Evolutionary conservation across 2,113 vertebrate species (phyloP), one percentile per base, ranked within the genome.

Genomic region (Cricetomys ansorgei): DNA sequence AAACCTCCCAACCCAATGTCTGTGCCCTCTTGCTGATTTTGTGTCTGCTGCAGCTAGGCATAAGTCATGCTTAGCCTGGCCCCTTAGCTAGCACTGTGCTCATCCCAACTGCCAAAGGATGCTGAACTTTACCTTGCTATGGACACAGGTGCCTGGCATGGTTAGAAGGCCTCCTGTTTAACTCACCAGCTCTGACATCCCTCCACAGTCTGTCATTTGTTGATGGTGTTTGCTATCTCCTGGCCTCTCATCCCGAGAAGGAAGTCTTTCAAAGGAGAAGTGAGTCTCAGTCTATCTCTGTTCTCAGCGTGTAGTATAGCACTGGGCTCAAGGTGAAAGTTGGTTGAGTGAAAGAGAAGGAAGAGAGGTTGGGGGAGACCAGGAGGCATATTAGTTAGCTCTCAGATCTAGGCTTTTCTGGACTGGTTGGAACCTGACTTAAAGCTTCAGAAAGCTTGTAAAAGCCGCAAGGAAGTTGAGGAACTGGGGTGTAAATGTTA

Each of bases 311-410:
- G 65, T 55, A 59, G 31, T n/a, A 0, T 5, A 34, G 72, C 27
- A 0, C 53, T 31, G 73, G 43, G 37, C 53, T 92, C 40, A 25
- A 1, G 0, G 9, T 27, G 75, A 34, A 70, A 37, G 29, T 65
- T 84, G 50, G 9, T 23, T 53, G 69, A 31, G n/a, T 53, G n/a
- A 69, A 86, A 34, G 59, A 55, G 55, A 27, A 34, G 2, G 34
- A 11, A 4, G 6, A 17, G 0, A 9, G 31, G 8, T 3, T 31
- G 4, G 1, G 40, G 19, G 23, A 48, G 11, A 81, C 29, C 31
- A 43, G 17, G 69, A 29, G 72, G 25, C 34, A 48, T 72, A 12
- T 45, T 34, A 40, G 34, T 50, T 2, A 21, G 11, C 25, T 9
- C 55, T 19, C 48, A 1, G 1, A 67, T 9, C 45, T 1, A 10